Conservation (phyloP, 2,888 invertebrate species). For the Tetropium fuscum region DNA sequence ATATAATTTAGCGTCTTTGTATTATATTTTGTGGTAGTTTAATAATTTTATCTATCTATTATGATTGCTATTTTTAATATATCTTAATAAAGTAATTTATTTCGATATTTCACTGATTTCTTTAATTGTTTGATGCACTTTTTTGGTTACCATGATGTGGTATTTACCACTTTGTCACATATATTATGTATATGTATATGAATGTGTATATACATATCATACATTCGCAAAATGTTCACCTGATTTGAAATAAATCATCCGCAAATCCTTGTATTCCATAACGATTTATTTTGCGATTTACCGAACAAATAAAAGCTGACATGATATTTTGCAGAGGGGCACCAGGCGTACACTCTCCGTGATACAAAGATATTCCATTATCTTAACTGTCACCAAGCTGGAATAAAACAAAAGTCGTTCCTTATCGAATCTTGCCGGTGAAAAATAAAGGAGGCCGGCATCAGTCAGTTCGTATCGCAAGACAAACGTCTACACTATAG, state of each 20-base stretch:
- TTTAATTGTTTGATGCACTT: too few species aligned
- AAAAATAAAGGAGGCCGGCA: not conserved
- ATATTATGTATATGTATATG: too few species aligned
- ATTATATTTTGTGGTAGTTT: too few species aligned
- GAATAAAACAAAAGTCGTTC: constrained; percentile 14
- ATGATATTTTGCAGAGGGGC: not conserved
- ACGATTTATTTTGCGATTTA: not conserved
- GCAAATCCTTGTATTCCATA: not conserved
- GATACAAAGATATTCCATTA: constrained; percentile 10
- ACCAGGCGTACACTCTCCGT: not conserved
- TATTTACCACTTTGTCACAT: too few species aligned
- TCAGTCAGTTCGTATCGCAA: not conserved
- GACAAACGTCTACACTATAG: constrained; percentile 3
- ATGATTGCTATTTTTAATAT: too few species aligned
- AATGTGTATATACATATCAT: too few species aligned
- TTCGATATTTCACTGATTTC: too few species aligned
- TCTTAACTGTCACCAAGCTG: constrained; percentile 11
- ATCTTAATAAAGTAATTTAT: too few species aligned
- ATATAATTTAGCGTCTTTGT: too few species aligned
- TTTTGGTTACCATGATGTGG: too few species aligned
- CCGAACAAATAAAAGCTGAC: not conserved
- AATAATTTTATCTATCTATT: too few species aligned
- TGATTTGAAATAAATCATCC: not conserved
- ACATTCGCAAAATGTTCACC: not conserved
- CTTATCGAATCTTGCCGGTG: not conserved